A percentile compares a stretch with the other conserved stretches of the same genome.
Evolutionary conservation across 2,797 vertebrate species (phyloP).

Genomic region (Lacerta viridis): DNA sequence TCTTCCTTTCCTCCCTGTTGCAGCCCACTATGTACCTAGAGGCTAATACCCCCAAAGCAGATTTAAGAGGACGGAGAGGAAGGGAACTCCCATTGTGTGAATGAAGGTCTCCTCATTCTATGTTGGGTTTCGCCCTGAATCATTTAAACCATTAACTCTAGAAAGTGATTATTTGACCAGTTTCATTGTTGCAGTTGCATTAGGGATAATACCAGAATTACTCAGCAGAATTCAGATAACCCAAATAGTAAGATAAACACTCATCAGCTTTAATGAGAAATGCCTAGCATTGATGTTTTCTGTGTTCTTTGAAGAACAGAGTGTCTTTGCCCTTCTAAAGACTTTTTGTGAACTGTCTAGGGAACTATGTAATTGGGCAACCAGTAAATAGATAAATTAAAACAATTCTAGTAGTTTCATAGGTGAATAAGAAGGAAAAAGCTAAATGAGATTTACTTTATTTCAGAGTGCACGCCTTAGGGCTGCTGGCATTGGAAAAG

Average conservation of each 20-base stretch:
- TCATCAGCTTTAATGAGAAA: background rate
- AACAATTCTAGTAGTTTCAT: background rate
- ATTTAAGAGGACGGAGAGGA: too few relatives aligned
- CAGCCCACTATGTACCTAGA: too few relatives aligned
- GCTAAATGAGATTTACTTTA: constrained; percentile 27
- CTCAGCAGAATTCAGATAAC: background rate
- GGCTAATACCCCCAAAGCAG: too few relatives aligned
- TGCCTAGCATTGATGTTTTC: background rate
- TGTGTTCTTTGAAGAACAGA: background rate
- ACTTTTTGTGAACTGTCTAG: background rate
- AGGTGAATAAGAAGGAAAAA: constrained; percentile 12
- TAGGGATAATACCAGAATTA: background rate
- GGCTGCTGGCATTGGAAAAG: constrained; percentile 96
- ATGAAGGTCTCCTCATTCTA: background rate
- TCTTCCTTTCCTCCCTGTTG: too few relatives aligned
- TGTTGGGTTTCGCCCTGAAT: background rate
- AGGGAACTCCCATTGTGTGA: background rate
- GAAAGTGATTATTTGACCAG: background rate
- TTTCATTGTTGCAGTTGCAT: background rate
- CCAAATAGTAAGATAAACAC: background rate
- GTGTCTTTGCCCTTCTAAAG: too few relatives aligned
- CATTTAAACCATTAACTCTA: background rate
- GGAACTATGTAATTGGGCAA: background rate
- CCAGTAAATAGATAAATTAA: background rate
- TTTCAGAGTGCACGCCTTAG: constrained; percentile 95